Conservation (phyloP, 2,113 vertebrate genomes). For the Stigmatopora nigra region DNA sequence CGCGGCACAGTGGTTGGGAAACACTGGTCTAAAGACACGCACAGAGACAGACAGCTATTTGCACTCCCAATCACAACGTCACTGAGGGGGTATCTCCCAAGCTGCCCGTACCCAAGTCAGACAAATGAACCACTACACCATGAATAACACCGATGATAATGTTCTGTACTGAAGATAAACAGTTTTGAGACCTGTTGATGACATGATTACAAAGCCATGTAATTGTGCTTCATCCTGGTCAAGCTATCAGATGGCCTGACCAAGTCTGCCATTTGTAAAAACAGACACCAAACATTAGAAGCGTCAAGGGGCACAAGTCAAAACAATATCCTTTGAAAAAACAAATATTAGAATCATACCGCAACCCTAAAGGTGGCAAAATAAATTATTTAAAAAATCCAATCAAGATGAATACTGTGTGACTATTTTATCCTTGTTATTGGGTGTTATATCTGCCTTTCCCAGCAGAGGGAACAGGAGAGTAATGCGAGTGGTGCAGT, state of each 20-base stretch:
- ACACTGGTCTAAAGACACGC: too few species aligned
- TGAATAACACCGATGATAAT: slow-evolving; percentile 6
- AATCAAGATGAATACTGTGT: slow-evolving; percentile 26
- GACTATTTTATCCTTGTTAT: slow-evolving; percentile 2
- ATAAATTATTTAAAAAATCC: background rate
- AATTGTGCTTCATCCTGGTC: background rate
- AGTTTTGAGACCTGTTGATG: slow-evolving; percentile 5
- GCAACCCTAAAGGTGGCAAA: background rate
- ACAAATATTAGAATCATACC: slow-evolving; percentile 21
- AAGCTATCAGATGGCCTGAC: slow-evolving; percentile 33
- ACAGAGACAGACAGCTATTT: too few species aligned
- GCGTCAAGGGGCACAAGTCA: slow-evolving; percentile 60
- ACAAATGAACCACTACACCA: too few species aligned
- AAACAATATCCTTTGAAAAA: slow-evolving; percentile 28
- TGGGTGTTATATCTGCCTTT: slow-evolving; percentile 69
- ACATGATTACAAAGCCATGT: slow-evolving; percentile 40
- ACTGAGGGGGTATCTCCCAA: too few species aligned
- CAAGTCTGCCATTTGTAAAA: slow-evolving; percentile 70
- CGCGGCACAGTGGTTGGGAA: too few species aligned
- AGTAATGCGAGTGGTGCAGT: slow-evolving; percentile 60
- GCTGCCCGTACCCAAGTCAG: too few species aligned
- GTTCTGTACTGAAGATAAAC: slow-evolving; percentile 10
- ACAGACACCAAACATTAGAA: slow-evolving; percentile 68
- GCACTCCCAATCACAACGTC: too few species aligned
- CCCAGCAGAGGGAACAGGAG: slow-evolving; percentile 76